Percentiles rank a stretch among this genome's conserved stretches.
phyloP scores from a whole-genome alignment of 2,888 invertebrate species.

The Epistrophe grossulariae region DNA sequence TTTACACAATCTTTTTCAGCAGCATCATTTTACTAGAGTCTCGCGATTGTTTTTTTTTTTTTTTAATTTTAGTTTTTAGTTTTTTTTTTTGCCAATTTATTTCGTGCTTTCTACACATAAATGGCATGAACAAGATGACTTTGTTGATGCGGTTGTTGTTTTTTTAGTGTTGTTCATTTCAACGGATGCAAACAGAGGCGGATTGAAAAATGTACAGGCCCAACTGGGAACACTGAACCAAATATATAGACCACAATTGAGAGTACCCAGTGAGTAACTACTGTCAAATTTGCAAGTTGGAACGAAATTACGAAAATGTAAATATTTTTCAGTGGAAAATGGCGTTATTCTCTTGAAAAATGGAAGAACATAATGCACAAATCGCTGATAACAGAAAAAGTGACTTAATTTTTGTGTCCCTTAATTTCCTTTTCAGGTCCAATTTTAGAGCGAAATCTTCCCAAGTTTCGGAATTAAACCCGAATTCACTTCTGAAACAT shows the following conservation, averaged over 20 bases:
- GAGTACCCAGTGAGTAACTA: background rate
- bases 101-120: slow-evolving; percentile 75
- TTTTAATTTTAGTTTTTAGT: slow-evolving; percentile 21
- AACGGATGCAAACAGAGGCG: background rate
- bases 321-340: too few species aligned
- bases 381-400: too few species aligned
- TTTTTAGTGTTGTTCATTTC: slow-evolving; percentile 12
- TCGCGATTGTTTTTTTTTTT: slow-evolving; percentile 31
- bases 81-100: slow-evolving; percentile 59
- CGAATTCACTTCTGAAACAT: too few species aligned
- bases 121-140: slow-evolving; percentile 65
- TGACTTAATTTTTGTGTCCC: too few species aligned
- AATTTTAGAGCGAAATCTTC: too few species aligned
- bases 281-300: background rate
- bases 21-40: slow-evolving; percentile 38
- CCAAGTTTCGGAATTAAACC: too few species aligned
- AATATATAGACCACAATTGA: too few species aligned
- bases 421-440: too few species aligned
- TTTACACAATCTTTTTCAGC: slow-evolving; percentile 53
- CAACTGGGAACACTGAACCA: background rate
- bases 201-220: background rate
- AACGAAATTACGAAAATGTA: too few species aligned
- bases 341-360: too few species aligned
- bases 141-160: slow-evolving; percentile 28
- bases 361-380: too few species aligned